Conservation (phyloP, 2,888 invertebrate genomes). For the Eilema caniola region DNA sequence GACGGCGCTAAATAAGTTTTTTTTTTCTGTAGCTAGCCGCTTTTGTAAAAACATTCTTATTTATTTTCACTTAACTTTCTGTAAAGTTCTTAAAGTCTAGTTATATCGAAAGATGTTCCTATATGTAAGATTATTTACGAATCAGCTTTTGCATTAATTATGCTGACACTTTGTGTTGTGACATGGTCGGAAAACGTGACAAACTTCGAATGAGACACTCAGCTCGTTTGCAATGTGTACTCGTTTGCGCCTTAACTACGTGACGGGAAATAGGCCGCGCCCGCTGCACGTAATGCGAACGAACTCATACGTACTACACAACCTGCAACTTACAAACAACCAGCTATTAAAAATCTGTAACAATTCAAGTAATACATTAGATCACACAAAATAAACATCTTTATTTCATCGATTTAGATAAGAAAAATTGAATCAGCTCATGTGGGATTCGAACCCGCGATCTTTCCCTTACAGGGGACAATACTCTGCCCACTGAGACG, state of each 20-base stretch:
- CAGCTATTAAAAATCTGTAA: slow-evolving; percentile 36
- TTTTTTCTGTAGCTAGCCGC: background rate
- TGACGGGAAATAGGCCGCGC: slow-evolving; percentile 62
- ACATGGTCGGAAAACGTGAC: slow-evolving; percentile 20
- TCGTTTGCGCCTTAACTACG: slow-evolving; percentile 68
- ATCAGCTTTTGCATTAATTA: slow-evolving; percentile 32
- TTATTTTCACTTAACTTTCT: background rate
- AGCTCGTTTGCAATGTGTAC: slow-evolving; percentile 62
- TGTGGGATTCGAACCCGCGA: too few relatives aligned
- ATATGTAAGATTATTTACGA: background rate
- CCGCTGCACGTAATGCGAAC: slow-evolving; percentile 46
- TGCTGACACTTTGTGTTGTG: slow-evolving; percentile 32
- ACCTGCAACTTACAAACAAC: slow-evolving; percentile 41
- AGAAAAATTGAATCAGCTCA: too few relatives aligned
- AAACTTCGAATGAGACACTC: slow-evolving; percentile 42
- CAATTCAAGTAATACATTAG: slow-evolving; percentile 25
- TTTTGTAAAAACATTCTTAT: background rate
- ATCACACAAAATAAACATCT: slow-evolving; percentile 39
- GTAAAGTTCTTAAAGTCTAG: background rate
- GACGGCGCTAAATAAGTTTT: too few relatives aligned
- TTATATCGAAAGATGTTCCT: background rate
- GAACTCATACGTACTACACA: slow-evolving; percentile 45
- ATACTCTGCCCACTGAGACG: too few relatives aligned
- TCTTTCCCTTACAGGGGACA: too few relatives aligned
- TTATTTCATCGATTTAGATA: too few relatives aligned